Evolutionary conservation across 2,797 vertebrate genomes (phyloP), one percentile per base, ranked within the genome.

Genomic region (Buphagus erythrorhynchus): DNA sequence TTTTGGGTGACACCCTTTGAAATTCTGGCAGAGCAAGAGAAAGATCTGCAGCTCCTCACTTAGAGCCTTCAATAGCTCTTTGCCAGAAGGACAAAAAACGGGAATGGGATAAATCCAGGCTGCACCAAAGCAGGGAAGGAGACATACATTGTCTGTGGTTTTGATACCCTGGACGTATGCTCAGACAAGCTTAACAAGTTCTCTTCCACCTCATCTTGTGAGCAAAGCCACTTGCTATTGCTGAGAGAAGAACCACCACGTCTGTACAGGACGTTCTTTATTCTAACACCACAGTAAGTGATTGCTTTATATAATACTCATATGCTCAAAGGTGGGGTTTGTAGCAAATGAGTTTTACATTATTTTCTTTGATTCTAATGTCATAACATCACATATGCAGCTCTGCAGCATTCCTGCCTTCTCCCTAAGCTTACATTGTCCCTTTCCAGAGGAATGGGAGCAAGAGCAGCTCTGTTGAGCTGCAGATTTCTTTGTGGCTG

Each of bases 401-500:
- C 54, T 61, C 52, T 29, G 26, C 42, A 66, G 51, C 1, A 1
- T 55, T 42, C 49, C 61, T 86, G 72, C 54, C 55, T 58, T 49
- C 65, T 93, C n/a, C 5, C 54, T 55, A 24, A 63, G 59, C 35
- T 73, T 43, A 2, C 81, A 26, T 7, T 63, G 72, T 35, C 19
- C 28, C 16, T 83, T 83, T 84, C 65, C 71, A 72, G 35, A 75
- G 63, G 63, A 84, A 94, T 3, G n/a, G 58, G 89, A 96, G 72
- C 45, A 31, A 58, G 31, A 93, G 38, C n/a, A 15, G 28, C 68
- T 80, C 83, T 54, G 4, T 17, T 38, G 84, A 93, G 83, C 93
- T 57, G 90, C 77, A 86, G 88, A 79, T 86, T 88, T 73, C 93
- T 92, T 52, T 68, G 93, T 2, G 67, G 31, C 90, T 94, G 86